Base-by-base conservation (phyloP, 2,888 invertebrate species). In the Seladonia tumulorum region DNA sequence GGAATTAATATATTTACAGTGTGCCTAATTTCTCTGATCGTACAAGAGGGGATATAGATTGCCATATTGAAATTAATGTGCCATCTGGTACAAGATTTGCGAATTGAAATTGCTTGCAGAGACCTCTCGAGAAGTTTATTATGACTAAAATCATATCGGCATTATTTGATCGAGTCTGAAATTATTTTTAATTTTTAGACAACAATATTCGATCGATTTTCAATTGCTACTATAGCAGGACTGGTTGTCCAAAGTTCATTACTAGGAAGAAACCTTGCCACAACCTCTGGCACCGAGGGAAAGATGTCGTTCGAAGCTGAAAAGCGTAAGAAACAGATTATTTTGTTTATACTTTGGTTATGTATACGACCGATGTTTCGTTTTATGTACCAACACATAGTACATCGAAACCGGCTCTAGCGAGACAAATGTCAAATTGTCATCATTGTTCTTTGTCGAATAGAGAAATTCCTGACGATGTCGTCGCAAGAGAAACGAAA, bases 401-500 rank as follows among this genome's bases (percentile, higher is more conserved):
- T 71, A 45, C 14, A 22, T 8, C 39, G 18, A 45, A 29, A 10
- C 1, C 42, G 39, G 42, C 16, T 57, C 14, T 53, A 22, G 35
- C 5, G 39, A 72, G 25, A 12, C 1, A 18, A 60, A 25, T 14
- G 29, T 0, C n/a, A n/a, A 8, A 72, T 42, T 47, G 42, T 80
- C 22, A 22, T 18, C 0, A 25, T 81, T 81, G 2, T 79, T 49
- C 2, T 74, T n/a, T 76, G 76, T 75, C 75, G n/a, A 70, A 71
- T 82, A 95, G 95, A 95, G 45, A 96, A 95, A 88, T 96, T 96
- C 88, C 90, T 96, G 49, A 93, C 93, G 8, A 95, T 97, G 95
- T 92, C 95, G 0, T 60, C 95, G 63, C 95, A 96, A 68, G 96
- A 96, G 53, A 97, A 96, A 93, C 95, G 96, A 81, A 95, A 95